These are phyloP conservation scores for Notiomystis cincta DNA, from an alignment of 2,113 vertebrate species.

Conservation along the genomic window DNA sequence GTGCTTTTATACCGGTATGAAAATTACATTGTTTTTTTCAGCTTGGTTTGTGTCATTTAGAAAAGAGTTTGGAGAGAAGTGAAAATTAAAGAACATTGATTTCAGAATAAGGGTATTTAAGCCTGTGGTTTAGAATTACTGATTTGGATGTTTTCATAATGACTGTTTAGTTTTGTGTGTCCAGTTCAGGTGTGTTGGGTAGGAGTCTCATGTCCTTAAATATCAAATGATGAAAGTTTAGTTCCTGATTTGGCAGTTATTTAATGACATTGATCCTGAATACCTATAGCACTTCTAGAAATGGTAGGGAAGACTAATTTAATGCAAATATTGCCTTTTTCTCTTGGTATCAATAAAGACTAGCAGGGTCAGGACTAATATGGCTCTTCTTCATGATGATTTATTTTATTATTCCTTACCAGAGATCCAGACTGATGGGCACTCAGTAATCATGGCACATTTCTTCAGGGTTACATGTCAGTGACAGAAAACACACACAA, in stretches of 20 bases:
- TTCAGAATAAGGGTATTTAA: neutral
- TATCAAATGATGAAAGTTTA: neutral
- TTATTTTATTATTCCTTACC: neutral
- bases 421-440: neutral
- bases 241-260: neutral
- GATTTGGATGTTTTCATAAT: neutral
- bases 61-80: neutral
- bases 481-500: neutral
- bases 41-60: neutral
- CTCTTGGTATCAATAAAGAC: neutral
- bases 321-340: neutral
- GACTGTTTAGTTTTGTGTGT: neutral
- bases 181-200: neutral
- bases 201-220: neutral
- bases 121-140: neutral
- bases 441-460: neutral
- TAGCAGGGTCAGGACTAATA: fast-evolving
- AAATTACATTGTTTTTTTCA: neutral
- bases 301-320: neutral
- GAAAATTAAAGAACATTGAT: neutral
- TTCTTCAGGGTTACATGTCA: neutral
- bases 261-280: neutral
- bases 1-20: neutral
- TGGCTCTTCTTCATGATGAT: neutral
- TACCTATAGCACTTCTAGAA: neutral